Evolutionary conservation across 2,113 vertebrate species (phyloP), one percentile per base, ranked within the genome.

Genomic region (Microtus montanus): DNA sequence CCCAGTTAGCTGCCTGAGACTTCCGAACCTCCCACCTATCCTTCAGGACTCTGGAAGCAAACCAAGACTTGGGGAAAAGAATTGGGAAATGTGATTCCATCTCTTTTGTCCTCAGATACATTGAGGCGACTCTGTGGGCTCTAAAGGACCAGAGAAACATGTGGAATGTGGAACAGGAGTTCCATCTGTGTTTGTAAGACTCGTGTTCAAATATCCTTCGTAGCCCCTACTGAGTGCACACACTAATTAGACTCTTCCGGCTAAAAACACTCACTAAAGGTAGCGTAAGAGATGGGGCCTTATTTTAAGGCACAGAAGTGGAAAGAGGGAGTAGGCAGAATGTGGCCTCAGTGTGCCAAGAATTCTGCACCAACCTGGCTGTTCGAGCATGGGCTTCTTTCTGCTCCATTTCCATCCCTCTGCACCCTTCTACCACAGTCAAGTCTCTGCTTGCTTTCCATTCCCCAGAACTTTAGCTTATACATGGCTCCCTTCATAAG

Each of bases 31-130:
- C 52, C 14, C 38, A 54, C 44, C 35, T 77, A 20, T 91, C 54
- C 44, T 93, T 92, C 88, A 79, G 92, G 68, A 54, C 78, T 95
- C 63, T 28, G 54, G 78, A 74, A 75, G 68, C 73, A 87, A 75
- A 95, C 73, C 17, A 83, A 95, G 54, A 78, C 73, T 83, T 66
- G 7, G 49, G 41, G 61, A 12, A 64, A 44, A 74, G 44, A 93
- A 80, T 73, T 61, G 35, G 63, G 58, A 88, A 80, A 91, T 3
- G 38, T 35, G 35, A 93, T 35, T 94, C n/a, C 35, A 28, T 64
- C 88, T 28, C 26, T 73, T 41, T 77, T 63, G 54, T 79, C 87
- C 79, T 92, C 33, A 58, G 63, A 58, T 22, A 64, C 66, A 73
- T 35, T 49, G 91, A 85, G 44, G 64, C 68, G 63, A 95, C 26